phyloP scores from a whole-genome alignment of 2,888 invertebrate species.

The Gymnosoma rotundatum region DNA sequence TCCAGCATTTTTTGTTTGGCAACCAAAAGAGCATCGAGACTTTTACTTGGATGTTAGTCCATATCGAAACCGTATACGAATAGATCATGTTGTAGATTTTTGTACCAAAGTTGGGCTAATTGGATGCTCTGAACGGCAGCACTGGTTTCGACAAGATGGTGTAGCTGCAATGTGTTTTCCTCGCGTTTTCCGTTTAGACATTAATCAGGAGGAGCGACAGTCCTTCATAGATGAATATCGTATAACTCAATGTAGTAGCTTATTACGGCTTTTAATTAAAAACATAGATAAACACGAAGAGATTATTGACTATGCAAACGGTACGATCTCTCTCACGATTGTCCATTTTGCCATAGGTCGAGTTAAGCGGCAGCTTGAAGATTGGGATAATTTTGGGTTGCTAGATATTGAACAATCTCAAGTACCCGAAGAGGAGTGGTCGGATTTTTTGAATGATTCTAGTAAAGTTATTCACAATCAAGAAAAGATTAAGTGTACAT shows the following conservation, averaged over 20 bases:
- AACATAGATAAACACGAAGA: slow-evolving; percentile 63
- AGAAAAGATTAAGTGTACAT: slow-evolving; percentile 74
- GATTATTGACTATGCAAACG: slow-evolving; percentile 83
- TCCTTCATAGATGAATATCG: slow-evolving; percentile 85
- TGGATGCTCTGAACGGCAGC: slow-evolving; percentile 78
- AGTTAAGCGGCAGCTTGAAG: slow-evolving; percentile 73
- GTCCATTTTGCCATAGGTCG: slow-evolving; percentile 74
- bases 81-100: slow-evolving; percentile 80
- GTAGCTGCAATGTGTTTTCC: slow-evolving; percentile 85
- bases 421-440: slow-evolving; percentile 60
- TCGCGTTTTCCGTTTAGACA: slow-evolving; percentile 83
- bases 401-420: slow-evolving; percentile 49
- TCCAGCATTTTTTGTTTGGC: slow-evolving; percentile 89
- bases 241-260: slow-evolving; percentile 89
- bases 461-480: slow-evolving; percentile 78
- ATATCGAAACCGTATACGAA: slow-evolving; percentile 78
- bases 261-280: slow-evolving; percentile 84
- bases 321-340: slow-evolving; percentile 81
- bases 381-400: slow-evolving; percentile 70
- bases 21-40: slow-evolving; percentile 80
- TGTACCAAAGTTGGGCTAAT: slow-evolving; percentile 83
- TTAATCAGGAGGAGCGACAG: slow-evolving; percentile 76
- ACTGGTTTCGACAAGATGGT: slow-evolving; percentile 78
- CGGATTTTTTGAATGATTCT: slow-evolving; percentile 75
- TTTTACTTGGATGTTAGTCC: slow-evolving; percentile 75